Evolutionary conservation across 2,888 invertebrate genomes (phyloP).

Genomic region (Volucella inanis): DNA sequence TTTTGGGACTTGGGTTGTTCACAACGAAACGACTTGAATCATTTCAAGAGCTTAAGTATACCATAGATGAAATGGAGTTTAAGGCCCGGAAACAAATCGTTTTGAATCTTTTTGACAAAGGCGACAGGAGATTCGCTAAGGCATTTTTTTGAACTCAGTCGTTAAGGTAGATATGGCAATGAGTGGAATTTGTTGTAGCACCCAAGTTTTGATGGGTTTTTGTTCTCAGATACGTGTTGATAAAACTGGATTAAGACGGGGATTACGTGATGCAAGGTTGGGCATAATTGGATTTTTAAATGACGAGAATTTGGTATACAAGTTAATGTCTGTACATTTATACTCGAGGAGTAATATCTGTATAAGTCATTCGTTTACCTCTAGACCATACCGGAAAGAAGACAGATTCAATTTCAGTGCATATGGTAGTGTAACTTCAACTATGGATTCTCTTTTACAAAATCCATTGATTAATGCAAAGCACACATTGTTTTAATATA

Average conservation of each 20-base stretch:
- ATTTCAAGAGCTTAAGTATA: constrained; percentile 26
- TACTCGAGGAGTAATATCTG: too few relatives aligned
- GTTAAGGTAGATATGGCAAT: constrained; percentile 6
- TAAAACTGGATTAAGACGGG: constrained; percentile 1
- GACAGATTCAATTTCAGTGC: too few relatives aligned
- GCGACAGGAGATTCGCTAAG: constrained; percentile 19
- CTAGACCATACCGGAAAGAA: too few relatives aligned
- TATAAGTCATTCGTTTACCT: too few relatives aligned
- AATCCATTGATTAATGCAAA: too few relatives aligned
- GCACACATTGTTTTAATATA: too few relatives aligned
- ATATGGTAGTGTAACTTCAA: too few relatives aligned
- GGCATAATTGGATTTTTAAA: neutral
- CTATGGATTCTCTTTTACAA: too few relatives aligned
- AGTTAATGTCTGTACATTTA: neutral
- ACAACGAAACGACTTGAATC: neutral
- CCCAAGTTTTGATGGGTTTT: constrained; percentile 1
- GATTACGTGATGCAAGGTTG: neutral
- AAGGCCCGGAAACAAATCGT: constrained; percentile 55
- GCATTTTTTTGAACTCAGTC: constrained; percentile 1
- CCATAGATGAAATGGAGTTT: constrained; percentile 4
- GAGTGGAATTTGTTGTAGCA: constrained; percentile 29
- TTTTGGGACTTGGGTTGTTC: neutral
- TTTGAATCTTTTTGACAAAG: constrained; percentile 21
- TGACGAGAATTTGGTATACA: neutral
- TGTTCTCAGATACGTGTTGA: neutral